Conservation (phyloP, 2,113 vertebrate species). For the Sclerurus mexicanus region DNA sequence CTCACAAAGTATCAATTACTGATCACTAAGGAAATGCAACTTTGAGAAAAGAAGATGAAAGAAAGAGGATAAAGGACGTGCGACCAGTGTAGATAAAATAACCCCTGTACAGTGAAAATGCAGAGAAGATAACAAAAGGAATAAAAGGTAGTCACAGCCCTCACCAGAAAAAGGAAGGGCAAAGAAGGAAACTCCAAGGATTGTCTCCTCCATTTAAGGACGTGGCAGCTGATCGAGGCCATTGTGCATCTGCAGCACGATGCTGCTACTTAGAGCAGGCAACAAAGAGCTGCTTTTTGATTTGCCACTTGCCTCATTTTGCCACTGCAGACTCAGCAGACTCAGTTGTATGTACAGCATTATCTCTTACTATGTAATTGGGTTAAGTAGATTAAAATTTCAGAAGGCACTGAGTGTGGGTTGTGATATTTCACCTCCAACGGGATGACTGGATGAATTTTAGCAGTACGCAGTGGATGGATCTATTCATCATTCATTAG, state of each 20-base stretch:
- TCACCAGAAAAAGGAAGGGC: not conserved
- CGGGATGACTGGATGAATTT: not conserved
- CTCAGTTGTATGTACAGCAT: not conserved
- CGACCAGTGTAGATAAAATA: not conserved
- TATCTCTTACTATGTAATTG: not conserved
- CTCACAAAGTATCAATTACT: not conserved
- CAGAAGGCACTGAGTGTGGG: not conserved
- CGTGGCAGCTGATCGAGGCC: not conserved
- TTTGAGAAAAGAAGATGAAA: not conserved
- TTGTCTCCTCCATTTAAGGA: not conserved
- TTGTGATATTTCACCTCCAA: not conserved
- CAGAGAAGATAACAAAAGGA: not conserved
- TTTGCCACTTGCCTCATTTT: not conserved
- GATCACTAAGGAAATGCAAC: not conserved
- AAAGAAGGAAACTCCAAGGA: not conserved
- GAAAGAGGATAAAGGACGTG: not conserved
- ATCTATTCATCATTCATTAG: not conserved
- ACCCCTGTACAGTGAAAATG: not conserved
- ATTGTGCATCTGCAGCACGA: not conserved
- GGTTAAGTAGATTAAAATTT: slow-evolving; percentile 25
- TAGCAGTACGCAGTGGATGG: not conserved
- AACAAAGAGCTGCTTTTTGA: not conserved
- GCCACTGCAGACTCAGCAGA: slow-evolving; percentile 8
- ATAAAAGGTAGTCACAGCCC: not conserved
- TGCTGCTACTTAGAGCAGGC: not conserved